phyloP scores from a whole-genome alignment of 2,113 vertebrate genomes.

The Azemiops feae region DNA sequence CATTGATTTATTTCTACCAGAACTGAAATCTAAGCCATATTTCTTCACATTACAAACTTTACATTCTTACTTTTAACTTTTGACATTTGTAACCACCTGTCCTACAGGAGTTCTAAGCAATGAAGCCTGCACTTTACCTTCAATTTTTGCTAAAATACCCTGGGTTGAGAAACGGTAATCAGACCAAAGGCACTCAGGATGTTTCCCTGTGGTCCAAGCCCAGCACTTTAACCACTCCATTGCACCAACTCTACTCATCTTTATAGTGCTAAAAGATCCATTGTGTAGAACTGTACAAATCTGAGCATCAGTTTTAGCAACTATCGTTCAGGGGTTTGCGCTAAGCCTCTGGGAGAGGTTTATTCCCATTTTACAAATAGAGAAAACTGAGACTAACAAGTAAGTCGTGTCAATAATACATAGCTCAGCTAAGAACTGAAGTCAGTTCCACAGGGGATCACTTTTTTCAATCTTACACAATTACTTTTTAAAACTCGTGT shows the following conservation, averaged over 20 bases:
- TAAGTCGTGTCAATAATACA: neutral
- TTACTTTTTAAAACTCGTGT: neutral
- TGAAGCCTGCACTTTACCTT: neutral
- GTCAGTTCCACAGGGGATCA: neutral
- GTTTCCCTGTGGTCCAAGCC: neutral
- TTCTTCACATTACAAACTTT: neutral
- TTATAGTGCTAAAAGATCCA: neutral
- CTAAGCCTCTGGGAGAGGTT: neutral
- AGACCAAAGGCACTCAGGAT: neutral
- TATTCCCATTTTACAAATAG: neutral
- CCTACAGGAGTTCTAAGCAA: neutral
- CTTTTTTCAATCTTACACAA: no score
- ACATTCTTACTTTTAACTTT: neutral
- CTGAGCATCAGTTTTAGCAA: neutral
- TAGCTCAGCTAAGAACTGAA: neutral
- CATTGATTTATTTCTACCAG: neutral
- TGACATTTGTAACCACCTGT: neutral
- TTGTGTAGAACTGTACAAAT: neutral
- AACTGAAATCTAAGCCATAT: neutral
- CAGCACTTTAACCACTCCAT: neutral
- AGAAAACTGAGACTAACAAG: neutral
- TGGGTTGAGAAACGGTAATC: neutral
- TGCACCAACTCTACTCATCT: neutral
- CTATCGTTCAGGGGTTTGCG: neutral
- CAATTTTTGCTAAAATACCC: neutral